Percentiles rank a stretch among this genome's conserved stretches.
These are phyloP conservation scores for Stylophora pistillata DNA, from an alignment of 64 coral and sea anemone species.

Conservation along the genomic window DNA sequence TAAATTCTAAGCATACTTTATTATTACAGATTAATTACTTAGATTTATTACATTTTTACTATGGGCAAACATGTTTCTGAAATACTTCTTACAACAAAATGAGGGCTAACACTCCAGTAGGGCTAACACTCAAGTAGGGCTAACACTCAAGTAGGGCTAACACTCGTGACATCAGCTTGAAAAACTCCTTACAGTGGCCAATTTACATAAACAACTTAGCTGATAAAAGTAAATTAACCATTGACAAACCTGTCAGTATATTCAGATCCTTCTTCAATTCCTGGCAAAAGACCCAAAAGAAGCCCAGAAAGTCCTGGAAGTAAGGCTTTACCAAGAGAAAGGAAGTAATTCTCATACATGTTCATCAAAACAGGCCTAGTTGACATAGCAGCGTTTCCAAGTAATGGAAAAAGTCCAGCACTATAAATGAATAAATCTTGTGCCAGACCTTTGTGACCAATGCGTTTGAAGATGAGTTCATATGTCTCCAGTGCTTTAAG, in stretches of 20 bases:
- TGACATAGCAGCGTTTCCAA: constrained; percentile 94
- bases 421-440: constrained; percentile 96
- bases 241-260: constrained; percentile 90
- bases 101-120: too few relatives aligned
- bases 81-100: too few relatives aligned
- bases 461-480: constrained; percentile 88
- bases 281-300: constrained; percentile 82
- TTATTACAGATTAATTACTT: too few relatives aligned
- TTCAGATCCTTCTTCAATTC: constrained; percentile 95
- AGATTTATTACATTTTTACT: too few relatives aligned
- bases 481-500: constrained; percentile 94
- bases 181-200: too few relatives aligned
- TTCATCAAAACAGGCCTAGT: constrained; percentile 87
- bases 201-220: too few relatives aligned
- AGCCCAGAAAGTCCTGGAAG: constrained; percentile 80
- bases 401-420: constrained; percentile 83
- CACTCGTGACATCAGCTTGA: too few relatives aligned
- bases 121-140: too few relatives aligned
- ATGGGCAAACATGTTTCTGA: too few relatives aligned
- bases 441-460: constrained; percentile 81
- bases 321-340: constrained; percentile 82
- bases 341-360: constrained; percentile 85
- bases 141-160: too few relatives aligned
- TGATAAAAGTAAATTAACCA: background rate
- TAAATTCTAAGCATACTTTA: too few relatives aligned